Conservation (phyloP, 2,888 invertebrate genomes). For the Lobophora halterata region DNA sequence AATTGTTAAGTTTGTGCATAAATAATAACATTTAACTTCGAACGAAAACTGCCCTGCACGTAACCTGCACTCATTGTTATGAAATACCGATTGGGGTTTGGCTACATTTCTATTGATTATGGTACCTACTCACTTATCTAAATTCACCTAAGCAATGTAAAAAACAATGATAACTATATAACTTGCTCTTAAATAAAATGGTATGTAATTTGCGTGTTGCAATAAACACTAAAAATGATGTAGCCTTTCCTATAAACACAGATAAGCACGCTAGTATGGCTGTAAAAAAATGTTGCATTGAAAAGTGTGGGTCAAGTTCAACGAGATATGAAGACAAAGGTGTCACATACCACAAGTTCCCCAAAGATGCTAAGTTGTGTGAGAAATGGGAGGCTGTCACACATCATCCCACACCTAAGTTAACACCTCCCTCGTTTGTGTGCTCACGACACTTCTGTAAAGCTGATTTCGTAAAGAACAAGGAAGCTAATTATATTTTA, state of each 20-base stretch:
- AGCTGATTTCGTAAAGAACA: conserved; percentile 85
- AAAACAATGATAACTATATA: too few species aligned
- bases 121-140: too few species aligned
- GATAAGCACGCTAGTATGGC: conserved; percentile 75
- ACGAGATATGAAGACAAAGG: conserved; percentile 83
- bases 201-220: too few species aligned
- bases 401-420: conserved; percentile 52
- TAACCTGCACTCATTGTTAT: conserved; percentile 2
- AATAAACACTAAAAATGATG: too few species aligned
- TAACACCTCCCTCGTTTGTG: conserved; percentile 82
- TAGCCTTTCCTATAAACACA: conserved; percentile 2
- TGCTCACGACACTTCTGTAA: conserved; percentile 89
- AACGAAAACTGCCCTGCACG: too few species aligned
- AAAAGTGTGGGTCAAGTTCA: conserved; percentile 82
- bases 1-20: too few species aligned
- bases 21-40: too few species aligned
- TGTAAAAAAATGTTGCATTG: conserved; percentile 82
- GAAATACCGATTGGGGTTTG: neutral
- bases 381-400: conserved; percentile 85
- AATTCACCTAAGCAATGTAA: too few species aligned
- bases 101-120: neutral
- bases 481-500: conserved; percentile 85
- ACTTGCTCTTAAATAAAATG: too few species aligned
- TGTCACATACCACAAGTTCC: conserved; percentile 88
- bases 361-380: conserved; percentile 81